phyloP scores from a whole-genome alignment of 1,140 invertebrate species.

The Globodera ellingtonae region DNA sequence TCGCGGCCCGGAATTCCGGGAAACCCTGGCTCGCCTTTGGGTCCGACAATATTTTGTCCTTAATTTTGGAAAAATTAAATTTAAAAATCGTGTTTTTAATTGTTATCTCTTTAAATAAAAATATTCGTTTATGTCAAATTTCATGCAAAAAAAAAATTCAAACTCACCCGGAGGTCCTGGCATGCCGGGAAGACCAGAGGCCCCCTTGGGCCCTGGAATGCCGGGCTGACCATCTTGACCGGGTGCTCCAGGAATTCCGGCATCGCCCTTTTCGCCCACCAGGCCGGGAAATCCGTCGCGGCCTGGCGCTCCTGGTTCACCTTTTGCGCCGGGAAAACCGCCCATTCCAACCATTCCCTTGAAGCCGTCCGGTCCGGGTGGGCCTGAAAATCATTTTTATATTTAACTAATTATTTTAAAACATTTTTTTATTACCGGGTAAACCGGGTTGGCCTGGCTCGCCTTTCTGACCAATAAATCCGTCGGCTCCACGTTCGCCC shows the following conservation, averaged over 20 bases:
- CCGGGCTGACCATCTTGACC: conserved; percentile 67
- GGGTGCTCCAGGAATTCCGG: conserved; percentile 54
- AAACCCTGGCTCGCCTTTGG: conserved; percentile 55
- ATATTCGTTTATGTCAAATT: conserved; percentile 66
- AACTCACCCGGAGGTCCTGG: conserved; percentile 67
- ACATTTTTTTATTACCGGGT: conserved; percentile 68
- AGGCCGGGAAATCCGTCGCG: conserved; percentile 57
- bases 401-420: conserved; percentile 58
- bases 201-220: conserved; percentile 56
- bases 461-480: conserved; percentile 67
- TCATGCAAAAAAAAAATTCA: conserved; percentile 10
- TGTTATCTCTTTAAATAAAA: conserved; percentile 69
- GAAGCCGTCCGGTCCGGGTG: conserved; percentile 52
- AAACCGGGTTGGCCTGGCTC: conserved; percentile 52
- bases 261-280: conserved; percentile 56
- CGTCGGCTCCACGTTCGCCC: conserved; percentile 60
- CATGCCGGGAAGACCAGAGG: conserved; percentile 59
- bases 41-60: conserved; percentile 46
- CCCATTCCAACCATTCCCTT: conserved; percentile 66
- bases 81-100: not conserved
- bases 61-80: conserved; percentile 7
- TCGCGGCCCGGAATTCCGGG: conserved; percentile 60
- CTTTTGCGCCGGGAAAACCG: conserved; percentile 64
- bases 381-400: conserved; percentile 45
- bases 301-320: conserved; percentile 40